Evolutionary conservation across 2,113 vertebrate genomes (phyloP).

Genomic region (Helogale parvula): DNA sequence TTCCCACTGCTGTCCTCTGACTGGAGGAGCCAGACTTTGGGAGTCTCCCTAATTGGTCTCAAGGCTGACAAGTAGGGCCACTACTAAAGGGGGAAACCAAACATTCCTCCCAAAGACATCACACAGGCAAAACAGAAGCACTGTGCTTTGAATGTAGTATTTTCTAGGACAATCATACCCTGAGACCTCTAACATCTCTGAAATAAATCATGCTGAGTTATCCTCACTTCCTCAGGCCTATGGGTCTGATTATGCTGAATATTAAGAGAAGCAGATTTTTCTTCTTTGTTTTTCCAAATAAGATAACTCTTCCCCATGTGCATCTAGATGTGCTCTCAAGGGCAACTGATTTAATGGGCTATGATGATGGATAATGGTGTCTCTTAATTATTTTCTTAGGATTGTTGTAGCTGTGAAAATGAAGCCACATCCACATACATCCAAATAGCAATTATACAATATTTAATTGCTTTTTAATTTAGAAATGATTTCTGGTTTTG

Average conservation of each 20-base stretch:
- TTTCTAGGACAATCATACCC: not conserved
- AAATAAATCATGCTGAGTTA: not conserved
- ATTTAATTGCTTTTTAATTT: slow-evolving; percentile 66
- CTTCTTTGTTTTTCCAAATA: slow-evolving; percentile 8
- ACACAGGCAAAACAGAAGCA: not conserved
- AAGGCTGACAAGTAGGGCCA: not conserved
- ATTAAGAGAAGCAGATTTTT: not conserved
- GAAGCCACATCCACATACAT: not conserved
- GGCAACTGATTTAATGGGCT: slow-evolving; percentile 34
- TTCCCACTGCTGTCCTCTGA: not conserved
- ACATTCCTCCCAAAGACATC: not conserved
- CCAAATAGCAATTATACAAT: slow-evolving; percentile 30
- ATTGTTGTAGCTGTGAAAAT: slow-evolving; percentile 39
- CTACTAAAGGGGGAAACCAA: not conserved
- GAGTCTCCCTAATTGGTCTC: not conserved
- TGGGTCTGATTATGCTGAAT: not conserved
- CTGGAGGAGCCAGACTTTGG: not conserved
- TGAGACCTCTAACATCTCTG: not conserved
- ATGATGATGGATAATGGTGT: slow-evolving; percentile 53
- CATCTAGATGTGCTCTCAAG: not conserved
- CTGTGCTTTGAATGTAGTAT: no score
- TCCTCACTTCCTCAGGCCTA: not conserved
- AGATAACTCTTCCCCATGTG: not conserved
- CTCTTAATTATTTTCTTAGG: slow-evolving; percentile 57
- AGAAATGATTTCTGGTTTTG: slow-evolving; percentile 39